Evolutionary conservation across 2,797 vertebrate species (phyloP).

Genomic region (Hoplostethus atlanticus): DNA sequence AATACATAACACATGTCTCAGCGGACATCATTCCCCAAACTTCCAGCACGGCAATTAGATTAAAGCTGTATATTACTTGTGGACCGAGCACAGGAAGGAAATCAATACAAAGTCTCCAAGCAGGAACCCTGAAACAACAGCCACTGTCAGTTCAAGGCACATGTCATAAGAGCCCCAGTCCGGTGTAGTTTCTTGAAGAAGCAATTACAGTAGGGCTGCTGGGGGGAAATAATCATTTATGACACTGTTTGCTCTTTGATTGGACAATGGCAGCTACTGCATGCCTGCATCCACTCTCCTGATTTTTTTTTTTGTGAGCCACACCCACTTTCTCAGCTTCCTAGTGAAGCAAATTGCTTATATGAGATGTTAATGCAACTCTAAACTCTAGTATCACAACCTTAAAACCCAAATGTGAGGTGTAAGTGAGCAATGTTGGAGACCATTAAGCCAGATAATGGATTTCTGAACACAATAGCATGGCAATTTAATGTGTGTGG

Average conservation of each 20-base stretch:
- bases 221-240: constrained; percentile 39
- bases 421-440: constrained; percentile 30
- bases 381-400: background rate
- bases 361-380: background rate
- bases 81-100: constrained; percentile 65
- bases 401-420: constrained; percentile 16
- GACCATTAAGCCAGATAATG: constrained; percentile 43
- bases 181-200: constrained; percentile 43
- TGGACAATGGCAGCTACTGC: background rate
- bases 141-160: constrained; percentile 61
- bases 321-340: background rate
- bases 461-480: constrained; percentile 14
- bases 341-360: background rate
- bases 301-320: background rate
- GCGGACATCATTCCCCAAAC: constrained; percentile 64
- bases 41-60: constrained; percentile 76
- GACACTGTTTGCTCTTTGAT: constrained; percentile 27
- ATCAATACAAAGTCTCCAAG: constrained; percentile 73
- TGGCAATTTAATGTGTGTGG: constrained; percentile 49
- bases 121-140: constrained; percentile 70
- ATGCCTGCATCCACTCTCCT: background rate
- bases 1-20: constrained; percentile 72
- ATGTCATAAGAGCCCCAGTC: constrained; percentile 47
- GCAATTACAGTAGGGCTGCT: constrained; percentile 43
- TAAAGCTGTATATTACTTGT: constrained; percentile 78